Evolutionary conservation across 2,888 invertebrate genomes (phyloP).

Genomic region (Metallyticus violacea): DNA sequence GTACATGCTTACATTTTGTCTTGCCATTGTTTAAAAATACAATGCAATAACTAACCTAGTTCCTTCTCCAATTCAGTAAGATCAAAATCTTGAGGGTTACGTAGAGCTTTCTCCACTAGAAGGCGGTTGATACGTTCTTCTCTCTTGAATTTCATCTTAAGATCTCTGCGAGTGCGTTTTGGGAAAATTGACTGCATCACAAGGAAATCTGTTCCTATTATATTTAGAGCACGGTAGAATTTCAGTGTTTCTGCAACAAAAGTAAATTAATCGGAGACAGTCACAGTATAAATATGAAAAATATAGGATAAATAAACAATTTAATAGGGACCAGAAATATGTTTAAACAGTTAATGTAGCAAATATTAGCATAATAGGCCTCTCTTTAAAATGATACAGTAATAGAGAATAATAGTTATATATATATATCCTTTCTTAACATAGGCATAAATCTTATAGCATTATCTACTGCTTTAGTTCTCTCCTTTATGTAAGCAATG

Average conservation of each 20-base stretch:
- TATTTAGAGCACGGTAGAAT: constrained; percentile 86
- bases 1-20: too few species aligned
- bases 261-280: background rate
- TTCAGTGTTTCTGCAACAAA: constrained; percentile 69
- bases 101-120: constrained; percentile 72
- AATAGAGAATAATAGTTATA: too few species aligned
- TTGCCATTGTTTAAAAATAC: too few species aligned
- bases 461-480: too few species aligned
- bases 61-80: constrained; percentile 59
- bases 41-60: constrained; percentile 44
- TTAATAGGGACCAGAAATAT: too few species aligned
- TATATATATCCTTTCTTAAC: too few species aligned
- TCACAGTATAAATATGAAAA: background rate
- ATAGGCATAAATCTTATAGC: too few species aligned
- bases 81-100: constrained; percentile 67
- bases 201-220: constrained; percentile 90
- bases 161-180: constrained; percentile 70
- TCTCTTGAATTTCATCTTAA: constrained; percentile 90
- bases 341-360: too few species aligned
- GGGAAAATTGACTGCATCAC: constrained; percentile 84
- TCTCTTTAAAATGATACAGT: too few species aligned
- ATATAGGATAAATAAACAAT: too few species aligned
- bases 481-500: too few species aligned
- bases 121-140: constrained; percentile 77
- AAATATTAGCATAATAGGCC: too few species aligned